Conservation (phyloP, 2,797 vertebrate species). For the Agapornis canus region DNA sequence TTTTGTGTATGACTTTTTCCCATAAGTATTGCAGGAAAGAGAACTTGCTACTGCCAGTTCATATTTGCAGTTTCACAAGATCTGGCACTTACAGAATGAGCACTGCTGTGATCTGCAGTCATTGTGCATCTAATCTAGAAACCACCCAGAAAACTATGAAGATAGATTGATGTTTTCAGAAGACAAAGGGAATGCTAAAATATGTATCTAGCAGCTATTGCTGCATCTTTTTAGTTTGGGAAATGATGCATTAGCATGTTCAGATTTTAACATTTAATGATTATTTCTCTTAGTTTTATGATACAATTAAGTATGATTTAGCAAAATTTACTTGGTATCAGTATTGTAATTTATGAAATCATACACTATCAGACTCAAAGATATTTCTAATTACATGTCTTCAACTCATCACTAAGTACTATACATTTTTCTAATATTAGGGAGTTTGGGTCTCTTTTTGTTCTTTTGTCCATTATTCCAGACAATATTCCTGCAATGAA, state of each 20-base stretch:
- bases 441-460: neutral
- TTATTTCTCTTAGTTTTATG: neutral
- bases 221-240: neutral
- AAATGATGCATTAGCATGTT: neutral
- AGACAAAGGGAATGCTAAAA: neutral
- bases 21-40: neutral
- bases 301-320: neutral
- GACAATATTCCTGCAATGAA: slow-evolving; percentile 25
- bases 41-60: neutral
- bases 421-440: slow-evolving; percentile 6
- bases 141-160: neutral
- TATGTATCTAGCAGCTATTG: neutral
- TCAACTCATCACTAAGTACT: neutral
- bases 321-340: neutral
- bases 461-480: neutral
- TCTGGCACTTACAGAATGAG: neutral
- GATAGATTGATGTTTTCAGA: neutral
- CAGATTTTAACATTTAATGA: neutral
- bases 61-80: neutral
- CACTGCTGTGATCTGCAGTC: neutral
- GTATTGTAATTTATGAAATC: neutral
- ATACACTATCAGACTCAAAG: neutral
- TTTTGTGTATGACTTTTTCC: neutral
- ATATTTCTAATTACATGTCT: neutral
- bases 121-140: neutral